Conservation (phyloP, 37 sponge, comb jelly and placozoan species). For the Amphimedon queenslandica region DNA sequence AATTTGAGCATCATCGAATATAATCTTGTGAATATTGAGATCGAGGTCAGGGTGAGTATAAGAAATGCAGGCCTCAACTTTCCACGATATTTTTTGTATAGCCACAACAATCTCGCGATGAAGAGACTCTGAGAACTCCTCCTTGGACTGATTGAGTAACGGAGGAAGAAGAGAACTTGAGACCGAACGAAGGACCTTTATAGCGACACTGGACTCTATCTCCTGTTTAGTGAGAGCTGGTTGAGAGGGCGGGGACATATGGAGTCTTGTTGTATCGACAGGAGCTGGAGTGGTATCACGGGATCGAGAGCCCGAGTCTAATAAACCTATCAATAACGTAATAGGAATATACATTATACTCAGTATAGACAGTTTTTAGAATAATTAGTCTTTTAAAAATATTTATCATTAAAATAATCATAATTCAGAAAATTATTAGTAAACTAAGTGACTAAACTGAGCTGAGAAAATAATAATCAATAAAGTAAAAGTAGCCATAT, state of each 20-base stretch:
- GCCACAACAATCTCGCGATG: constrained; percentile 35
- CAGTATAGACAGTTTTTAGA: too few species aligned
- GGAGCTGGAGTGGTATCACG: too few species aligned
- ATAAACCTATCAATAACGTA: too few species aligned
- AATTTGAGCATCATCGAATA: constrained; percentile 17
- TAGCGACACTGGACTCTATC: constrained; percentile 16
- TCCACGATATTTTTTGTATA: constrained; percentile 63
- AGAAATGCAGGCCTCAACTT: constrained; percentile 63
- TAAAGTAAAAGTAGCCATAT: too few species aligned
- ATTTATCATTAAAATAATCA: too few species aligned
- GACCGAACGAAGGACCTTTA: constrained; percentile 46
- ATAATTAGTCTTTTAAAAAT: too few species aligned
- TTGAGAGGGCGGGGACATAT: neutral
- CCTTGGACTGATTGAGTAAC: constrained; percentile 10
- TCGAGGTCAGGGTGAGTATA: constrained; percentile 27
- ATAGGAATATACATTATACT: too few species aligned
- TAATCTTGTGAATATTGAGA: constrained; percentile 27
- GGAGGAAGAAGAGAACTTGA: constrained; percentile 28
- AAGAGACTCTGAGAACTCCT: constrained; percentile 30
- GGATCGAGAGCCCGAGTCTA: too few species aligned
- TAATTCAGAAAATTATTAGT: too few species aligned
- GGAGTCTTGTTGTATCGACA: too few species aligned
- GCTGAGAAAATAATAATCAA: too few species aligned
- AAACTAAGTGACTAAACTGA: too few species aligned
- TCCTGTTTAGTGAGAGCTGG: constrained; percentile 1